Percentiles rank a stretch among this genome's conserved stretches.
phyloP scores from a whole-genome alignment of 30 jellyfish, hydroid and myxozoan genomes.

The Catostylus mosaicus region DNA sequence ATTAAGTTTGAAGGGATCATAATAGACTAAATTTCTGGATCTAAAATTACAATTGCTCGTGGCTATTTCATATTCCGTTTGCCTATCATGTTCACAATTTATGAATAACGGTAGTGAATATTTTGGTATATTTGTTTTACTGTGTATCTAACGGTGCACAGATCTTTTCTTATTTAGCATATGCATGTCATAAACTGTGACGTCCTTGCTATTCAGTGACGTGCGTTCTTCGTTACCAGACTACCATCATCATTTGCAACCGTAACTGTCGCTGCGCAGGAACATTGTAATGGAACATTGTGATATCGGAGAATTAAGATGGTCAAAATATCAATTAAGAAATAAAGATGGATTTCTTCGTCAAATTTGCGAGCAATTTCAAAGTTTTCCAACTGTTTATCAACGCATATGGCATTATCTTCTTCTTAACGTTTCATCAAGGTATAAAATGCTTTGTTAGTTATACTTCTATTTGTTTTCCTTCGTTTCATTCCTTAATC shows the following conservation, averaged over 20 bases:
- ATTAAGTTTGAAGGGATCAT: no score
- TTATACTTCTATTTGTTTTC: background rate
- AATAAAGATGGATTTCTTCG: background rate
- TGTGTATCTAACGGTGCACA: no score
- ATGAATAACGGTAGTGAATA: no score
- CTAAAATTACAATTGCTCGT: no score
- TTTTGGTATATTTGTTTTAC: no score
- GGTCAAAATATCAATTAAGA: background rate
- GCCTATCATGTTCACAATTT: no score
- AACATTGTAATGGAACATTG: background rate
- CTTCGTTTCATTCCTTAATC: background rate
- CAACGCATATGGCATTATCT: background rate
- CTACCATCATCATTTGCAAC: background rate
- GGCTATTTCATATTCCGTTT: no score
- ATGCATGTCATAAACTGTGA: no score
- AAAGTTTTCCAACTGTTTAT: background rate
- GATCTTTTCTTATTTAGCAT: no score
- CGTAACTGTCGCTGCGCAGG: background rate
- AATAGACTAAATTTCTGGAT: no score
- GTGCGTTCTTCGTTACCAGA: slow-evolving; percentile 1
- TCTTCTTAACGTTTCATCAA: background rate
- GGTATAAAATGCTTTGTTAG: background rate
- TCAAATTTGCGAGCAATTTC: background rate
- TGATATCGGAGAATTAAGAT: background rate
- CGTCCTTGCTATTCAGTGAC: no score